Percentiles rank a stretch among this genome's conserved stretches.
Evolutionary conservation across 2,797 vertebrate species (phyloP).

Genomic region (Chromobotia macracanthus): DNA sequence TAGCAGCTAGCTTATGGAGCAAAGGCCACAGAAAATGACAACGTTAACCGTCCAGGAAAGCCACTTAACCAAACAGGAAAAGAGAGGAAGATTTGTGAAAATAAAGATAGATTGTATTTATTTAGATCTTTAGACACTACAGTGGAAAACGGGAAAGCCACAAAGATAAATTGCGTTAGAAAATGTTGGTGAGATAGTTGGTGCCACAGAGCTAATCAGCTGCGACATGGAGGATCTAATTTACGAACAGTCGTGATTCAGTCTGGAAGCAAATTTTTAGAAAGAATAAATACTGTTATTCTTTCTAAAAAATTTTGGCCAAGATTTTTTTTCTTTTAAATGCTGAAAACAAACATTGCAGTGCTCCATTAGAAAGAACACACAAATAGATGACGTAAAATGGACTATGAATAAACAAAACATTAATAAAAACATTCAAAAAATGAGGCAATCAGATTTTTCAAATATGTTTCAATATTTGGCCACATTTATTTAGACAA

Average conservation of each 20-base stretch:
- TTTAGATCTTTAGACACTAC: not conserved
- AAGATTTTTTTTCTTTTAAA: not conserved
- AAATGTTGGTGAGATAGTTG: conserved; percentile 13
- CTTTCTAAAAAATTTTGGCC: not conserved
- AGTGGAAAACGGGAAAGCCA: conserved; percentile 17
- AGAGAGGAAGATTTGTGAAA: conserved; percentile 20
- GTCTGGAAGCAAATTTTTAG: not conserved
- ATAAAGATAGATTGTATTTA: conserved; percentile 23
- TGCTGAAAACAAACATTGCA: not conserved
- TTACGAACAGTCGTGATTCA: not conserved
- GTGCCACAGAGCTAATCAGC: conserved; percentile 19
- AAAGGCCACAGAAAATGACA: conserved; percentile 31
- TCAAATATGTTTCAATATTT: too few species aligned
- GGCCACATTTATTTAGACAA: too few species aligned
- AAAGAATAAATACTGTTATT: not conserved
- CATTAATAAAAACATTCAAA: not conserved
- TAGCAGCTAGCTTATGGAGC: conserved; percentile 63
- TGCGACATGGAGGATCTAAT: not conserved
- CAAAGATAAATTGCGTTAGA: conserved; percentile 8
- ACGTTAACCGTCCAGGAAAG: conserved; percentile 43
- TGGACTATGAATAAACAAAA: not conserved
- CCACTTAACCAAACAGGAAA: conserved; percentile 49
- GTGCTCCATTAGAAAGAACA: not conserved
- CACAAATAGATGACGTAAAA: not conserved
- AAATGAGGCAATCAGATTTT: not conserved